phyloP scores from a whole-genome alignment of 2,888 invertebrate genomes.

The Pterobdella sp. region DNA sequence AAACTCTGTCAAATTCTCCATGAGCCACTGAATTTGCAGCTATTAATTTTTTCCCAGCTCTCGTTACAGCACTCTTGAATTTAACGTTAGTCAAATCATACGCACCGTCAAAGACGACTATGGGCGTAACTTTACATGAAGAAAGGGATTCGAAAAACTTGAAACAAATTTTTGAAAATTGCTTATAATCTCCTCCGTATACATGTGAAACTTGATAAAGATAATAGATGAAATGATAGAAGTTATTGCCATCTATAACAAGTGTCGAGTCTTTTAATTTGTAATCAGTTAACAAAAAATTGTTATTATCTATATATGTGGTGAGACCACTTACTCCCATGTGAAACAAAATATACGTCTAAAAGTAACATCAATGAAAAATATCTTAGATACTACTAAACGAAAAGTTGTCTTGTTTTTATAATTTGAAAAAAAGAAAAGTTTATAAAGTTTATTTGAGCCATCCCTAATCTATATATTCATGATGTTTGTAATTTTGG shows the following conservation, averaged over 20 bases:
- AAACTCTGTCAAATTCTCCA: slow-evolving; percentile 48
- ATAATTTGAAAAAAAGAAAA: background rate
- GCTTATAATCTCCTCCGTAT: slow-evolving; percentile 50
- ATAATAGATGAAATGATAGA: slow-evolving; percentile 46
- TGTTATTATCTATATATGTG: slow-evolving; percentile 54
- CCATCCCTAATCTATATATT: background rate
- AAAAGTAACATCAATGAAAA: background rate
- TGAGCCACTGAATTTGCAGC: slow-evolving; percentile 34
- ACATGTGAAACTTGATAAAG: slow-evolving; percentile 41
- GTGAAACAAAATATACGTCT: background rate
- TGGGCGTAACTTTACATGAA: slow-evolving; percentile 43
- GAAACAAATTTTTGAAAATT: slow-evolving; percentile 40
- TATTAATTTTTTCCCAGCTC: slow-evolving; percentile 42
- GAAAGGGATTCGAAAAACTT: slow-evolving; percentile 42
- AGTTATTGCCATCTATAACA: slow-evolving; percentile 50
- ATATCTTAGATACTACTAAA: background rate
- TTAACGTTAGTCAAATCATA: slow-evolving; percentile 46
- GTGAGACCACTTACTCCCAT: slow-evolving; percentile 83
- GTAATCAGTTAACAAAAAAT: slow-evolving; percentile 49
- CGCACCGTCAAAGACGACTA: slow-evolving; percentile 50
- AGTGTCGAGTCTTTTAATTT: slow-evolving; percentile 43
- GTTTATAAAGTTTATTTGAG: background rate
- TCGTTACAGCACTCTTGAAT: slow-evolving; percentile 42
- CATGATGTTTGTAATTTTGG: background rate
- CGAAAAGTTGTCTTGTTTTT: background rate